Evolutionary conservation across 2,113 vertebrate species (phyloP).

Genomic region (Scomber scombrus): DNA sequence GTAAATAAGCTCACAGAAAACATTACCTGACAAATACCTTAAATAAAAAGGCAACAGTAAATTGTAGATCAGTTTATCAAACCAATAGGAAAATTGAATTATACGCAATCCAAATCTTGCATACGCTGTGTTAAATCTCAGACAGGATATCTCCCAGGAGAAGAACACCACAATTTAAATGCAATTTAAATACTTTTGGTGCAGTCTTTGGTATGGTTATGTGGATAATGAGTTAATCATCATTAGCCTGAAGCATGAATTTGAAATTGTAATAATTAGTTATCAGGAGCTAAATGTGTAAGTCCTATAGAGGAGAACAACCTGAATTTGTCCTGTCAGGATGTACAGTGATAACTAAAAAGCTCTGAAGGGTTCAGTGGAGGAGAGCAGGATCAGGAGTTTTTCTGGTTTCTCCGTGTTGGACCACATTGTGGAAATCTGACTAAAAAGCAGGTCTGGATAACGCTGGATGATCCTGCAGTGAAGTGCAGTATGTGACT

Average conservation of each 20-base stretch:
- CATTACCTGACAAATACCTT: too few relatives aligned
- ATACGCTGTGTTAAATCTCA: not conserved
- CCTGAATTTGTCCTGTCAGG: not conserved
- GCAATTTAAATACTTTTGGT: not conserved
- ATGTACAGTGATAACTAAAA: not conserved
- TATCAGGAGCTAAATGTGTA: not conserved
- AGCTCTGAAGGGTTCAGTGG: not conserved
- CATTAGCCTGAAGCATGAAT: not conserved
- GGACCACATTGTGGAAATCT: not conserved
- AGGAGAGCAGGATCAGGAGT: not conserved
- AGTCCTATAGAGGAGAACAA: not conserved
- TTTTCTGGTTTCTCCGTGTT: not conserved
- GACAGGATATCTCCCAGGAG: not conserved
- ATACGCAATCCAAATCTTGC: not conserved
- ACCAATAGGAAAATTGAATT: not conserved
- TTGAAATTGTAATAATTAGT: constrained; percentile 3
- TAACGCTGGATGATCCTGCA: too few relatives aligned
- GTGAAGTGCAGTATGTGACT: not conserved
- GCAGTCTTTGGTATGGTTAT: not conserved
- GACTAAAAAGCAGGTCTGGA: not conserved
- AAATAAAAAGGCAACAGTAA: not conserved
- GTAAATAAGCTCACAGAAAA: not conserved
- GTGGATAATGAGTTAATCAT: constrained; percentile 5
- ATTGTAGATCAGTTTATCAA: too few relatives aligned
- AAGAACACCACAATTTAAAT: not conserved